Evolutionary conservation across 1,140 invertebrate genomes (phyloP).

Genomic region (Drosophila orena): DNA sequence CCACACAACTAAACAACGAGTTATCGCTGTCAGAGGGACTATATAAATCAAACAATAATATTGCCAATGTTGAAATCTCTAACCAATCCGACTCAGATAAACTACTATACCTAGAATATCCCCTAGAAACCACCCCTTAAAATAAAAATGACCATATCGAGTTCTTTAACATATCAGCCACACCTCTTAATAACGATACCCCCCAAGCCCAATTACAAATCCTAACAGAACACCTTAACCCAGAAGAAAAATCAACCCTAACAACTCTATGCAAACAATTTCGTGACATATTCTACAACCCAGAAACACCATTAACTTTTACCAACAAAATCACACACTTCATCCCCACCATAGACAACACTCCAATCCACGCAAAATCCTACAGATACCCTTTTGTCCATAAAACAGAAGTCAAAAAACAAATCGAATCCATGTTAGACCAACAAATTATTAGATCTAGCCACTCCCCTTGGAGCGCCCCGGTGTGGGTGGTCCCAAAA

Average conservation of each 20-base stretch:
- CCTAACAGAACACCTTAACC: background rate
- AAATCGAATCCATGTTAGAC: conserved; percentile 19
- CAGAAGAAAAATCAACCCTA: background rate
- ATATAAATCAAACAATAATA: too few relatives aligned
- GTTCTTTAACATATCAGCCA: background rate
- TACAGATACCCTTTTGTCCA: conserved; percentile 29
- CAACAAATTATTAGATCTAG: conserved; percentile 22
- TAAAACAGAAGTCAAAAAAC: conserved; percentile 19
- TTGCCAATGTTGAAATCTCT: too few relatives aligned
- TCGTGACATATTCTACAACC: background rate
- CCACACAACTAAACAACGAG: too few relatives aligned
- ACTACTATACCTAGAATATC: too few relatives aligned
- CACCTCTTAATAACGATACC: background rate
- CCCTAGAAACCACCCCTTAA: too few relatives aligned
- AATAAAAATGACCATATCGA: too few relatives aligned
- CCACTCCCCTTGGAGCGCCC: conserved; percentile 20
- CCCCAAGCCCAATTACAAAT: background rate
- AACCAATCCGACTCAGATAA: too few relatives aligned
- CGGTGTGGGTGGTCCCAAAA: conserved; percentile 22
- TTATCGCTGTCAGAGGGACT: too few relatives aligned
- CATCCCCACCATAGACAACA: conserved; percentile 21
- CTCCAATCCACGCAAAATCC: conserved; percentile 20
- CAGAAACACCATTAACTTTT: conserved; percentile 5
- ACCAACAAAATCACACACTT: conserved; percentile 14
- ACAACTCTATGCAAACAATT: conserved; percentile 7